phyloP scores from a whole-genome alignment of 2,888 invertebrate species.

The Macrosiphum euphorbiae region DNA sequence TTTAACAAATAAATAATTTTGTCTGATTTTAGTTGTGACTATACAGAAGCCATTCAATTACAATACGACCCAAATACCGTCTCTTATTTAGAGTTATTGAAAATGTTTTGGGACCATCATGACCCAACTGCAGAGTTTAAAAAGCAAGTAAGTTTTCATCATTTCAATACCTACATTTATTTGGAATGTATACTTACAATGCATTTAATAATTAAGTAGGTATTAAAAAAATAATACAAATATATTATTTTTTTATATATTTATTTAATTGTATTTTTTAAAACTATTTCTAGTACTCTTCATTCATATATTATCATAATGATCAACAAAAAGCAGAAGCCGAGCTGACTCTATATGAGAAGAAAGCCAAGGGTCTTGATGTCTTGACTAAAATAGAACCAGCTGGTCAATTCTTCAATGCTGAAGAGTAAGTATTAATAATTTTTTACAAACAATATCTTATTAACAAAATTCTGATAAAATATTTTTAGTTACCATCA shows the following conservation, averaged over 20 bases:
- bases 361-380: constrained; percentile 73
- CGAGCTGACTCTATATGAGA: constrained; percentile 75
- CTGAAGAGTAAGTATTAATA: constrained; percentile 86
- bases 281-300: constrained; percentile 81
- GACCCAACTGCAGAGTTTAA: constrained; percentile 88
- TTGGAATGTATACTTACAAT: neutral
- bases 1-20: constrained; percentile 50
- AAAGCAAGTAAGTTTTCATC: constrained; percentile 76
- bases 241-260: constrained; percentile 41
- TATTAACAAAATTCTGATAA: constrained; percentile 51
- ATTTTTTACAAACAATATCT: constrained; percentile 14
- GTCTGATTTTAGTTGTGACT: constrained; percentile 82
- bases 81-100: constrained; percentile 81
- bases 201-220: neutral
- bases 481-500: constrained; percentile 86
- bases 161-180: constrained; percentile 16
- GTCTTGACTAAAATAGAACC: constrained; percentile 84
- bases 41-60: constrained; percentile 93
- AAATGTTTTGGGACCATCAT: constrained; percentile 93
- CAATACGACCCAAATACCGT: constrained; percentile 88
- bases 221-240: neutral
- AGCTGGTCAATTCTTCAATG: constrained; percentile 88
- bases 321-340: constrained; percentile 86
- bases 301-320: constrained; percentile 89
- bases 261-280: constrained; percentile 35